Conservation (phyloP, 2,888 invertebrate species). For the Ceramica pisi region DNA sequence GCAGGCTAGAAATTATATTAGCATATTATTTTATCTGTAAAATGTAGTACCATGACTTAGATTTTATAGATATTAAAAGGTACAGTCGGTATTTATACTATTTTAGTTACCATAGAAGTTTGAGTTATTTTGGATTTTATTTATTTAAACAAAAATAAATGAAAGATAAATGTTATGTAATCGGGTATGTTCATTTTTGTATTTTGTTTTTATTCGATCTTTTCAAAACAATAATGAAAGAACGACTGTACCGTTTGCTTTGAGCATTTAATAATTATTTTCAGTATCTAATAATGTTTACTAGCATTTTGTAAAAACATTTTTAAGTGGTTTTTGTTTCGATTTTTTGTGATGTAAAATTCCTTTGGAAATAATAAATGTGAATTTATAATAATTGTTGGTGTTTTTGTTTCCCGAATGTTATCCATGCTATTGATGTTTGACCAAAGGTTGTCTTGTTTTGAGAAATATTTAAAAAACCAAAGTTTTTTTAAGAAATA, state of each 20-base stretch:
- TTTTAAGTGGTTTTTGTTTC: slow-evolving; percentile 64
- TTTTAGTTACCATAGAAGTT: slow-evolving; percentile 35
- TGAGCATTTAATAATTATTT: slow-evolving; percentile 49
- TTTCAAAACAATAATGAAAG: background rate
- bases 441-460: too few species aligned
- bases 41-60: slow-evolving; percentile 63
- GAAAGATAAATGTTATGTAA: background rate
- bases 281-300: slow-evolving; percentile 23
- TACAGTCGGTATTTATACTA: slow-evolving; percentile 48
- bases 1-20: slow-evolving; percentile 49
- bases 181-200: background rate
- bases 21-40: slow-evolving; percentile 56
- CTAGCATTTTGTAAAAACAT: slow-evolving; percentile 55
- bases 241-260: slow-evolving; percentile 56
- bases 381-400: slow-evolving; percentile 74
- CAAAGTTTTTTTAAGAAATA: too few species aligned
- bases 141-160: too few species aligned
- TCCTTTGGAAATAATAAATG: slow-evolving; percentile 81
- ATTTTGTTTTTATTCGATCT: too few species aligned
- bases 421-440: background rate
- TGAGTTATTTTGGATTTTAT: background rate
- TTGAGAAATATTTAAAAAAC: too few species aligned
- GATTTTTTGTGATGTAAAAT: slow-evolving; percentile 74
- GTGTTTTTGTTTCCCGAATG: slow-evolving; percentile 36
- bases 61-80: slow-evolving; percentile 52